Percentiles rank a stretch among this genome's conserved stretches.
Conservation (phyloP, 2,113 vertebrate genomes). For the Rhinichthys klamathensis region DNA sequence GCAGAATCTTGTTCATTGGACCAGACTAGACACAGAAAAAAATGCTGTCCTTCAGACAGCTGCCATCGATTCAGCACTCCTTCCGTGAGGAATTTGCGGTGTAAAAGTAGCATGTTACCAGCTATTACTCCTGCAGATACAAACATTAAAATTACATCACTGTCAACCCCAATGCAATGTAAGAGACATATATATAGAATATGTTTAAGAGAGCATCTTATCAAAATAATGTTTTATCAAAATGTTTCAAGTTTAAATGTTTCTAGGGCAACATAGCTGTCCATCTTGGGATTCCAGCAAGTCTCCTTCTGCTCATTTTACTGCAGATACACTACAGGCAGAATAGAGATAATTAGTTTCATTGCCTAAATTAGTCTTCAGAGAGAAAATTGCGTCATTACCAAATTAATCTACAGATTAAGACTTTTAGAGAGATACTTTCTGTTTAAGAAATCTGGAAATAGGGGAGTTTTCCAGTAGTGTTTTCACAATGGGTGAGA, state of each 20-base stretch:
- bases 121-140: slow-evolving; percentile 47
- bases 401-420: slow-evolving; percentile 6
- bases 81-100: slow-evolving; percentile 56
- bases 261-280: slow-evolving; percentile 65
- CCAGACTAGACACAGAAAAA: slow-evolving; percentile 54
- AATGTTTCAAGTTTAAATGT: slow-evolving; percentile 59
- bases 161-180: slow-evolving; percentile 33
- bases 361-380: slow-evolving; percentile 31
- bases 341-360: slow-evolving; percentile 55
- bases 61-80: slow-evolving; percentile 56
- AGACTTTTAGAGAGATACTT: slow-evolving; percentile 9
- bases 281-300: slow-evolving; percentile 58
- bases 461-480: slow-evolving; percentile 59
- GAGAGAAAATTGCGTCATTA: not conserved
- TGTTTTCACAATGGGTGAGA: slow-evolving; percentile 33
- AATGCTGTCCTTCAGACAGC: slow-evolving; percentile 62
- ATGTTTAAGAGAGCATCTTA: slow-evolving; percentile 37
- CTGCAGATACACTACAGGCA: slow-evolving; percentile 22
- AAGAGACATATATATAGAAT: slow-evolving; percentile 30
- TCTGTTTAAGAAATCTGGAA: slow-evolving; percentile 51
- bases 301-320: slow-evolving; percentile 4
- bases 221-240: slow-evolving; percentile 52
- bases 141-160: slow-evolving; percentile 40
- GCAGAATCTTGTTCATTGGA: slow-evolving; percentile 62
- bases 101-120: slow-evolving; percentile 52